A percentile compares a stretch with the other conserved stretches of the same genome.
These are phyloP conservation scores for Pluvialis apricaria DNA, from an alignment of 2,113 vertebrate species.

Conservation along the genomic window DNA sequence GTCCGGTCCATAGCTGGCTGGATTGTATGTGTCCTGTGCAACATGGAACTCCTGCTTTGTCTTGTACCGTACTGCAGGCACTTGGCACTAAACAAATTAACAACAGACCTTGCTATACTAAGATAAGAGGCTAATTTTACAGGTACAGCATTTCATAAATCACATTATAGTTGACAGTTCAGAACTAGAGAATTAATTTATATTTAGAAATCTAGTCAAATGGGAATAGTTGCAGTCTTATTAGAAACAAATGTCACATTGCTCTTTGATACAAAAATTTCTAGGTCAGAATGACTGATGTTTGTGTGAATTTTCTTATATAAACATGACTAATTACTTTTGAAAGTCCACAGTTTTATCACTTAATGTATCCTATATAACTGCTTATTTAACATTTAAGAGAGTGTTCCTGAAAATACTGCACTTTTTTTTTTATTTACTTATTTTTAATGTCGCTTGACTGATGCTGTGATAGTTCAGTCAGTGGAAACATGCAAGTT, in stretches of 20 bases:
- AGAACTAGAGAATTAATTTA: constrained; percentile 41
- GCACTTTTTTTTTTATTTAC: neutral
- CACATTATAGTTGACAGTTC: constrained; percentile 3
- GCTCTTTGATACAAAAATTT: constrained; percentile 30
- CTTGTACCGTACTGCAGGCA: neutral
- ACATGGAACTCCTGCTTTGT: neutral
- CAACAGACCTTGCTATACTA: constrained; percentile 1
- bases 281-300: constrained; percentile 37
- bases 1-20: neutral
- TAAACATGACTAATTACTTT: neutral
- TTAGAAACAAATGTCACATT: constrained; percentile 28
- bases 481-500: neutral
- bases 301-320: neutral
- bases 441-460: neutral
- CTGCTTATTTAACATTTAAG: neutral
- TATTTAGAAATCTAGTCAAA: constrained; percentile 43
- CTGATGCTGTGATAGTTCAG: neutral
- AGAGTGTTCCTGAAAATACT: neutral
- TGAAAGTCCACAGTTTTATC: neutral
- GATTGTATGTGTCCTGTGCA: neutral
- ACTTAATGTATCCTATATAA: neutral
- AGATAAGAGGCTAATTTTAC: constrained; percentile 53
- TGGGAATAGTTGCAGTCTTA: constrained; percentile 27
- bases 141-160: constrained; percentile 38
- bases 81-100: constrained; percentile 7